A percentile compares a stretch with the other conserved stretches of the same genome.
phyloP scores from a whole-genome alignment of 2,113 vertebrate genomes.

The human region GRCh38 chr20:15228501-15229000 shows the following conservation, averaged over 20 bases:
- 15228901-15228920: neutral
- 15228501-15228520: no score
- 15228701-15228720: no score
- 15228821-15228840: constrained; percentile 31
- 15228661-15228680: no score
- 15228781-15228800: neutral
- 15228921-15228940: constrained; percentile 47
- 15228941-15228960: neutral
- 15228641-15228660: no score
- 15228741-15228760: no score
- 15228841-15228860: neutral
- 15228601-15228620: no score
- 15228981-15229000: constrained; percentile 16
- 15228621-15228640: no score
- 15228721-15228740: fast-evolving
- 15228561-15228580: no score
- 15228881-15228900: neutral
- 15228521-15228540: no score
- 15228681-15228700: no score
- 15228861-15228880: constrained; percentile 12
- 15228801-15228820: neutral
- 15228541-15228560: no score
- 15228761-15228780: fast-evolving
- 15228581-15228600: no score
- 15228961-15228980: neutral